A percentile compares a stretch with the other conserved stretches of the same genome.
These are phyloP conservation scores for Petrocephalus zakoni DNA, from an alignment of 2,113 vertebrate genomes.

Conservation along the genomic window DNA sequence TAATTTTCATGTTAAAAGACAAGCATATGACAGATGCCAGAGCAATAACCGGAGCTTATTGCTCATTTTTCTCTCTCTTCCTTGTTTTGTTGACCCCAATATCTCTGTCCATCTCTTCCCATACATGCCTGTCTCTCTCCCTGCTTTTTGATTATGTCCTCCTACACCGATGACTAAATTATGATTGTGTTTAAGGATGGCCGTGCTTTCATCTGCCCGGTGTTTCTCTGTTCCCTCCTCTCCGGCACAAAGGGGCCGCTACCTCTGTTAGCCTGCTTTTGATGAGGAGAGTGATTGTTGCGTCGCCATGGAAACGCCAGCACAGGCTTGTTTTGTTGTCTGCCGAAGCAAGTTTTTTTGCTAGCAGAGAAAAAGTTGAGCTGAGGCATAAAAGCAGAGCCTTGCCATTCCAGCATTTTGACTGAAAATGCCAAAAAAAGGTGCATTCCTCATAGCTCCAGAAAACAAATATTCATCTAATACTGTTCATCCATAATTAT, in stretches of 20 bases:
- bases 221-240: constrained; percentile 63
- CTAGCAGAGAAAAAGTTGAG: constrained; percentile 29
- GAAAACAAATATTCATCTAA: not conserved
- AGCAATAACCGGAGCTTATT: constrained; percentile 19
- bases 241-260: constrained; percentile 68
- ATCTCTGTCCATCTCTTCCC: constrained; percentile 21
- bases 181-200: constrained; percentile 81
- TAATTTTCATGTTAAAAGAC: not conserved
- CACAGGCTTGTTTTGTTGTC: constrained; percentile 27
- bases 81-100: constrained; percentile 7
- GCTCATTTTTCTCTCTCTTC: constrained; percentile 25
- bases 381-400: not conserved
- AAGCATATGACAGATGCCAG: not conserved
- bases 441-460: not conserved
- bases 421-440: not conserved
- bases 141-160: constrained; percentile 64
- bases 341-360: constrained; percentile 38
- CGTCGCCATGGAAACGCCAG: constrained; percentile 68
- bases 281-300: constrained; percentile 73
- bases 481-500: not conserved
- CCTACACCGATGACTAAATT: constrained; percentile 83
- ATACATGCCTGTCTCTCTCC: not conserved
- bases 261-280: constrained; percentile 70
- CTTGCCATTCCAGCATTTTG: not conserved
- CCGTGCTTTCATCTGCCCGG: constrained; percentile 80